Evolutionary conservation across 2,888 invertebrate species (phyloP).

Genomic region (Tetragnatha montana): DNA sequence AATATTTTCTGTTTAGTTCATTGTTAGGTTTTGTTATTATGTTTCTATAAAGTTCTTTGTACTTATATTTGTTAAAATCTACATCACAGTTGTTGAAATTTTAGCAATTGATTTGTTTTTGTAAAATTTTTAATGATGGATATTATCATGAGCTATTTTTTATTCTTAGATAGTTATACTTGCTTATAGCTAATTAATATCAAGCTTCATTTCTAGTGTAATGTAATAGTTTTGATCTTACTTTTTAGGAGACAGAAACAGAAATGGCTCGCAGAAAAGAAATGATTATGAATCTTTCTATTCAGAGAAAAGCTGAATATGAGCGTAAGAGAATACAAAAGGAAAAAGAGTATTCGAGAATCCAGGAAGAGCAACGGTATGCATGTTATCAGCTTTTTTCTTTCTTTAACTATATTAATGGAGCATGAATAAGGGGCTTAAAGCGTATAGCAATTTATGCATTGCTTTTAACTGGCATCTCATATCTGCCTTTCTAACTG

Average conservation of each 20-base stretch:
- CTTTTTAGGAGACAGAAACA: slow-evolving; percentile 80
- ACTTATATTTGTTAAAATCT: too few species aligned
- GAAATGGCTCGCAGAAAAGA: slow-evolving; percentile 96
- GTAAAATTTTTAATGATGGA: too few species aligned
- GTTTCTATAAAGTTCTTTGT: too few species aligned
- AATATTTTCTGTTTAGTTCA: not conserved
- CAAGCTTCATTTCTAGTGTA: not conserved
- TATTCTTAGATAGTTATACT: not conserved
- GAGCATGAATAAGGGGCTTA: not conserved
- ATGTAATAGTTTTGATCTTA: not conserved
- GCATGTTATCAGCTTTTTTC: slow-evolving; percentile 73
- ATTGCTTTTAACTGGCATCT: not conserved
- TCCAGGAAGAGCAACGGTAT: slow-evolving; percentile 85
- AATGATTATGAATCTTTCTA: slow-evolving; percentile 90
- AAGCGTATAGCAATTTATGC: not conserved
- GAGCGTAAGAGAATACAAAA: slow-evolving; percentile 90
- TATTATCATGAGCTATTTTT: not conserved
- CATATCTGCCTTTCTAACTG: not conserved
- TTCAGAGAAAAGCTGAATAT: slow-evolving; percentile 92
- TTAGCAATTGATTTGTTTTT: too few species aligned
- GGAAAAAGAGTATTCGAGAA: slow-evolving; percentile 86
- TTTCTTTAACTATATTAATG: not conserved
- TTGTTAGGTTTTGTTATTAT: not conserved
- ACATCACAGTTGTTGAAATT: too few species aligned
- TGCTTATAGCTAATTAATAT: not conserved